phyloP scores from a whole-genome alignment of 2,797 vertebrate species.

The Microhierax caerulescens region DNA sequence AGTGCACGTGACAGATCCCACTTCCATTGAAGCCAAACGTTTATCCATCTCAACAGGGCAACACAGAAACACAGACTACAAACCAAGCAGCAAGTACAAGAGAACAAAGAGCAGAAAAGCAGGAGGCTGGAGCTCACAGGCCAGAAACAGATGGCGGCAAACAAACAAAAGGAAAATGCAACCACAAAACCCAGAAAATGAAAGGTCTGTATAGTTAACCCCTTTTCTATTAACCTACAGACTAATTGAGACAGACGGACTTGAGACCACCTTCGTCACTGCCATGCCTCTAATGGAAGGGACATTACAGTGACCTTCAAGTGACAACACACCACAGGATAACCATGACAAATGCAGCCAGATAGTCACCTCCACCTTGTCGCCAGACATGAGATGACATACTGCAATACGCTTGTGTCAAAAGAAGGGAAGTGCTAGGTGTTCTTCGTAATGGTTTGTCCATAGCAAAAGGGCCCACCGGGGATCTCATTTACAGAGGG shows the following conservation, averaged over 20 bases:
- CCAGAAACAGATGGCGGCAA: not conserved
- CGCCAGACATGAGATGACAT: not conserved
- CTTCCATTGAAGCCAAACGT: not conserved
- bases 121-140: not conserved
- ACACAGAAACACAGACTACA: not conserved
- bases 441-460: conserved; percentile 22
- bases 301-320: conserved; percentile 44
- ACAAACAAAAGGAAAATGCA: not conserved
- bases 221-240: not conserved
- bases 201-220: not conserved
- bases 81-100: not conserved
- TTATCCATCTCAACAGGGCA: not conserved
- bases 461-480: not conserved
- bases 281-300: not conserved
- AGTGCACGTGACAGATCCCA: not conserved
- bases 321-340: conserved; percentile 11
- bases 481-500: not conserved
- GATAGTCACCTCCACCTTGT: conserved; percentile 21
- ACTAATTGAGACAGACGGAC: not conserved
- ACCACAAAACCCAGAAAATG: not conserved
- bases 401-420: not conserved
- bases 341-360: conserved; percentile 37
- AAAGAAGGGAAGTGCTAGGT: conserved; percentile 17
- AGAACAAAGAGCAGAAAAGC: not conserved
- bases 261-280: not conserved